These are phyloP conservation scores for Mellivora capensis DNA, from an alignment of 2,113 vertebrate species.

Conservation along the genomic window DNA sequence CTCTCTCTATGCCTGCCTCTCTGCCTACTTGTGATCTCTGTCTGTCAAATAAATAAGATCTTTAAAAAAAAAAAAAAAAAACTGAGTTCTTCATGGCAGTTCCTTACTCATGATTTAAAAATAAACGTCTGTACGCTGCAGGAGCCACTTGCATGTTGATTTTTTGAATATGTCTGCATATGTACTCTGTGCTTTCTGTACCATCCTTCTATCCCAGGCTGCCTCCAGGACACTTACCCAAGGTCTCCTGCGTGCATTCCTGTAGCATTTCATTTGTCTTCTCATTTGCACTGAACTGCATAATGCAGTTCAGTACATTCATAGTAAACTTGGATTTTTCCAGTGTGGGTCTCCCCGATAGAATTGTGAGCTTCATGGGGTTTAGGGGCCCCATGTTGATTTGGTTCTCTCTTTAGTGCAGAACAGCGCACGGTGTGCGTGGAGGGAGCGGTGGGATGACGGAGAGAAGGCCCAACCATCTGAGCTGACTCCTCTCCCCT, in stretches of 20 bases:
- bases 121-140: not conserved
- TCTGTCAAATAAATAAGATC: too few species aligned
- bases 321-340: not conserved
- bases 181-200: not conserved
- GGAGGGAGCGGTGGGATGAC: rapidly evolving
- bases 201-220: not conserved
- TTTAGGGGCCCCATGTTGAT: rapidly evolving
- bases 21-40: too few species aligned
- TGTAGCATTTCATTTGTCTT: not conserved
- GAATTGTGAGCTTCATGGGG: not conserved
- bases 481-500: not conserved
- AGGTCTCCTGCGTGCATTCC: not conserved
- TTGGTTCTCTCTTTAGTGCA: not conserved
- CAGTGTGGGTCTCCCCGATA: not conserved
- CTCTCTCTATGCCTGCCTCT: too few species aligned
- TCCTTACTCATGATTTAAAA: not conserved
- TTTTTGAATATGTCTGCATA: not conserved
- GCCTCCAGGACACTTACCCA: not conserved
- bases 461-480: not conserved
- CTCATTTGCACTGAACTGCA: not conserved
- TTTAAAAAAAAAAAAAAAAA: not conserved
- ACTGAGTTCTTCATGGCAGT: not conserved
- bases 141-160: not conserved
- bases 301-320: not conserved
- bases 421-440: rapidly evolving